Percentiles rank a stretch among this genome's conserved stretches.
These are phyloP conservation scores for Pollenia griseotomentosa DNA, from an alignment of 2,888 invertebrate species.

Conservation along the genomic window DNA sequence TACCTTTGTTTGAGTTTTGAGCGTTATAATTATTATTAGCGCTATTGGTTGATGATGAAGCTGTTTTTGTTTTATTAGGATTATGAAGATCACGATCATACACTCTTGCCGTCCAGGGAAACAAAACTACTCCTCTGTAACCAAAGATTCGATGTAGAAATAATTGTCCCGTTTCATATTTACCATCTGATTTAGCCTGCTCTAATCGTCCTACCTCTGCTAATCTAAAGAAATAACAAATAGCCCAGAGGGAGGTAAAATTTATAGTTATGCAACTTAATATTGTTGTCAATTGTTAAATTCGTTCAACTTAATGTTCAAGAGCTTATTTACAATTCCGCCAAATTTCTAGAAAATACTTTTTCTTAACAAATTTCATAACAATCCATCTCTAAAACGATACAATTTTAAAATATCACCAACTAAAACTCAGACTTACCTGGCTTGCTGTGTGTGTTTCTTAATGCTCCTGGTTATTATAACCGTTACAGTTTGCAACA, in stretches of 20 bases:
- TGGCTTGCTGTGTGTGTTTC: constrained; percentile 67
- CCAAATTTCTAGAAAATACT: constrained; percentile 55
- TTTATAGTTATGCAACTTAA: constrained; percentile 78
- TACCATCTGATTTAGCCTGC: constrained; percentile 92
- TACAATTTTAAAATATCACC: background rate
- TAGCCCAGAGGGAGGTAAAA: constrained; percentile 1
- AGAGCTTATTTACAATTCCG: constrained; percentile 24
- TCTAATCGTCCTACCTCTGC: constrained; percentile 97
- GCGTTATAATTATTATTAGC: constrained; percentile 70
- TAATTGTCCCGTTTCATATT: constrained; percentile 97
- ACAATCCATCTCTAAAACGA: background rate
- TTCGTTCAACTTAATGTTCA: constrained; percentile 22
- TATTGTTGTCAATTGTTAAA: constrained; percentile 64
- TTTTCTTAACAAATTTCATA: background rate
- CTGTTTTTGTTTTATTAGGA: constrained; percentile 86
- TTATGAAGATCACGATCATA: constrained; percentile 93
- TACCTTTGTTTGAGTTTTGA: constrained; percentile 31
- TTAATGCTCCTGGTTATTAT: constrained; percentile 62
- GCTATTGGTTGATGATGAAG: constrained; percentile 84
- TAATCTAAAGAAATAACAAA: constrained; percentile 86
- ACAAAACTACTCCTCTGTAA: constrained; percentile 97
- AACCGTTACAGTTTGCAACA: constrained; percentile 51
- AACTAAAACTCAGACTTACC: constrained; percentile 32
- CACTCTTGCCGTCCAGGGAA: constrained; percentile 98
- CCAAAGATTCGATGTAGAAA: constrained; percentile 98